Conservation (phyloP, 2,113 vertebrate genomes). For the Nettapus auritus region DNA sequence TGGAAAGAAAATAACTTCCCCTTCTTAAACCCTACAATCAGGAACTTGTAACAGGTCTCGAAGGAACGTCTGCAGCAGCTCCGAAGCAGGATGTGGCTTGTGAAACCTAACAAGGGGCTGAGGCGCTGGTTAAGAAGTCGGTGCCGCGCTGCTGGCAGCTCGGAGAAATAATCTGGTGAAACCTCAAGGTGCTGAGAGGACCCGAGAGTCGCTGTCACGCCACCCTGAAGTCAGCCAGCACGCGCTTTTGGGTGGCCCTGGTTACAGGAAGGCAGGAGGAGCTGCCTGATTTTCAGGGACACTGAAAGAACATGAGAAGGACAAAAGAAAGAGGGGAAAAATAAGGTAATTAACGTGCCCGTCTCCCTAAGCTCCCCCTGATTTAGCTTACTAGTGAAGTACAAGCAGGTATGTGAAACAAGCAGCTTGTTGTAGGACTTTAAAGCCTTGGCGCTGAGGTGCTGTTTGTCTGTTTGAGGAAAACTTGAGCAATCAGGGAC, state of each 20-base stretch:
- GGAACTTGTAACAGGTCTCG: not conserved
- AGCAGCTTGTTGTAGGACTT: not conserved
- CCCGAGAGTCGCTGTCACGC: too few species aligned
- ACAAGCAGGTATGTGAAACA: rapidly evolving
- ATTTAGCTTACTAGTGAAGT: not conserved
- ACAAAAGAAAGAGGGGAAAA: not conserved
- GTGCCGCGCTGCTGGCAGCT: not conserved
- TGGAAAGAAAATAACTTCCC: not conserved
- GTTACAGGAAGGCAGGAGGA: not conserved
- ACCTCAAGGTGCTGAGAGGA: not conserved
- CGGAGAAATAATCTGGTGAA: not conserved
- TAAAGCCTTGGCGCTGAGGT: not conserved
- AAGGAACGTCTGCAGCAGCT: rapidly evolving
- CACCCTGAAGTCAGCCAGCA: rapidly evolving
- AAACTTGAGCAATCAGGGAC: not conserved
- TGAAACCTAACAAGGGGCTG: not conserved
- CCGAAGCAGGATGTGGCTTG: not conserved
- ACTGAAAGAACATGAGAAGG: not conserved
- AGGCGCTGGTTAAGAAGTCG: not conserved
- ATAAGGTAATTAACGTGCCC: too few species aligned
- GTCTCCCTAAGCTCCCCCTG: not conserved
- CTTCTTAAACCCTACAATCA: not conserved
- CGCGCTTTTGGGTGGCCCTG: not conserved
- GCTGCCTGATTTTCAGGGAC: not conserved
- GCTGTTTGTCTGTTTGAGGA: not conserved